Evolutionary conservation across 2,797 vertebrate genomes (phyloP).

Genomic region (Scleropages formosus): DNA sequence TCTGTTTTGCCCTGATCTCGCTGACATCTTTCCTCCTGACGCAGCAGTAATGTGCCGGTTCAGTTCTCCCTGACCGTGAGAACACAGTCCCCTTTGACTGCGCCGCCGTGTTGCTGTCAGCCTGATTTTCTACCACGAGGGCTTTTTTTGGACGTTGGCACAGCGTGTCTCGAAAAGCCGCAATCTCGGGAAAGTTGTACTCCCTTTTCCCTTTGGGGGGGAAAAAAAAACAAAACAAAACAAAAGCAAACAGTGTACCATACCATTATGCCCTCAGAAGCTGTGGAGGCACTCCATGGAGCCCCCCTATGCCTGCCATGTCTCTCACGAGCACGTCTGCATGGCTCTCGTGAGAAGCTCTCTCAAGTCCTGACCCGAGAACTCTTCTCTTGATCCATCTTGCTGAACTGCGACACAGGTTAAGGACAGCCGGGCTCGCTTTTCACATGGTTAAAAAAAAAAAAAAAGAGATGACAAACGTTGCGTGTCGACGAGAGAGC

Average conservation of each 20-base stretch:
- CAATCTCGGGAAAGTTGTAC: conserved; percentile 16
- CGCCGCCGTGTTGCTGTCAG: conserved; percentile 20
- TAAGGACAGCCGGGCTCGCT: not conserved
- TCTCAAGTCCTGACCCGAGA: not conserved
- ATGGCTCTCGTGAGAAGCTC: not conserved
- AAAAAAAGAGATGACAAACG: not conserved
- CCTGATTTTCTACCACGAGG: not conserved
- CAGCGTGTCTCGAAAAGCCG: not conserved
- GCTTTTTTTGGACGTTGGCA: too few relatives aligned
- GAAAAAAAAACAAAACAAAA: conserved; percentile 7
- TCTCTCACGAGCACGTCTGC: not conserved
- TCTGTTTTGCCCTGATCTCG: not conserved
- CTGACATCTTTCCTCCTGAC: not conserved
- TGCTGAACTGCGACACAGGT: not conserved
- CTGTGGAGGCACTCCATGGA: not conserved
- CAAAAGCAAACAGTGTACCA: conserved; percentile 3
- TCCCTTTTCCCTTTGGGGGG: conserved; percentile 19
- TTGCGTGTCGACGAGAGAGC: not conserved
- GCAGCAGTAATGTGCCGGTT: not conserved
- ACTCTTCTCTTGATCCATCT: not conserved
- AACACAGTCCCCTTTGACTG: not conserved
- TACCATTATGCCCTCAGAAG: conserved; percentile 13
- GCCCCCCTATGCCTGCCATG: not conserved
- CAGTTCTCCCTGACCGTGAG: conserved; percentile 13
- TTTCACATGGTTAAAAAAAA: not conserved